Percentiles rank a stretch among this genome's conserved stretches.
These are phyloP conservation scores for Caenorhabditis sinica DNA, from an alignment of 2,888 invertebrate genomes.

Conservation along the genomic window DNA sequence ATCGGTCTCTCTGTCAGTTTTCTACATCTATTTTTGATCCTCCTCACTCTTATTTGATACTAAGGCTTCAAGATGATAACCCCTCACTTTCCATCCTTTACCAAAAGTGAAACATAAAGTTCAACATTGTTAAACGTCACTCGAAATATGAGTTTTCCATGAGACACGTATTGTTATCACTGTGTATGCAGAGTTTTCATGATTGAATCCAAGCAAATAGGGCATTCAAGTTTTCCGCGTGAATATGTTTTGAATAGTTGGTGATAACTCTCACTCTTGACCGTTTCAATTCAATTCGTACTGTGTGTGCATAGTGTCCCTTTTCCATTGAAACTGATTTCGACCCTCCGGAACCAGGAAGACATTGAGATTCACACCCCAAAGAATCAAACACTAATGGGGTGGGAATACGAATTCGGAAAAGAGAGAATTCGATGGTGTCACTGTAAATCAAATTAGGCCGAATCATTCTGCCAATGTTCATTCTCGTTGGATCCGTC, in stretches of 20 bases:
- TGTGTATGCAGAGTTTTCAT: constrained; percentile 31
- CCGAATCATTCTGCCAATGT: constrained; percentile 54
- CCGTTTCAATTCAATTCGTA: constrained; percentile 55
- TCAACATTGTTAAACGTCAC: constrained; percentile 11
- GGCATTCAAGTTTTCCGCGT: constrained; percentile 49
- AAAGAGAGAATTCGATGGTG: constrained; percentile 8
- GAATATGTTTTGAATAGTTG: constrained; percentile 11
- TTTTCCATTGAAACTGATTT: not conserved
- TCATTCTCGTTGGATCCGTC: constrained; percentile 11
- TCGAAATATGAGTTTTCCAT: constrained; percentile 19
- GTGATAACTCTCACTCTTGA: constrained; percentile 53
- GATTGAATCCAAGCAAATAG: constrained; percentile 55
- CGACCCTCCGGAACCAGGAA: constrained; percentile 26
- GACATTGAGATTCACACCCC: not conserved
- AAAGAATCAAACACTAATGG: constrained; percentile 60
- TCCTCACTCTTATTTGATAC: not conserved
- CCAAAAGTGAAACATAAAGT: constrained; percentile 3
- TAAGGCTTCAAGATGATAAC: no score
- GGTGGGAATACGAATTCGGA: not conserved
- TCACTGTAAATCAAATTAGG: constrained; percentile 57
- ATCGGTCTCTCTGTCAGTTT: not conserved
- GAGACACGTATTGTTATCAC: constrained; percentile 50
- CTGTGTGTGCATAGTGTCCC: constrained; percentile 42
- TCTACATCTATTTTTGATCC: not conserved
- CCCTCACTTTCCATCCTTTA: not conserved